These are phyloP conservation scores for Drosophila lutescens DNA, from an alignment of 2,888 invertebrate species.

Conservation along the genomic window DNA sequence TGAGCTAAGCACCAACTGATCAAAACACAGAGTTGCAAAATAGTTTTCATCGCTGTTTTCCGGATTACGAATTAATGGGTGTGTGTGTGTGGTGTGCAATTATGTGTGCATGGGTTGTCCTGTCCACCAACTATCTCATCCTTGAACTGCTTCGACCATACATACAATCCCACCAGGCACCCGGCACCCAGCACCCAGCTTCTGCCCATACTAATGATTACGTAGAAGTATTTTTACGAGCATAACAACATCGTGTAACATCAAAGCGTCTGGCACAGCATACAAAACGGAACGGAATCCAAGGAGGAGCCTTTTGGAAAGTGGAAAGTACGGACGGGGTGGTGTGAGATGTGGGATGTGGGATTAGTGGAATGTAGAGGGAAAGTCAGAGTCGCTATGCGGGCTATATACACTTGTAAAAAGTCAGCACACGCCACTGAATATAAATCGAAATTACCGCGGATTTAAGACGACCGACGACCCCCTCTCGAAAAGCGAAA, in stretches of 20 bases:
- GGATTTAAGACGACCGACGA: no score
- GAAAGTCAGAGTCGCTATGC: background rate
- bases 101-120: constrained; percentile 11
- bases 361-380: constrained; percentile 1
- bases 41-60: constrained; percentile 8
- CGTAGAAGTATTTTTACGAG: constrained; percentile 70
- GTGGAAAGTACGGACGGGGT: background rate
- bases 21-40: constrained; percentile 6
- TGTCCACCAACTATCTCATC: constrained; percentile 19
- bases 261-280: constrained; percentile 59
- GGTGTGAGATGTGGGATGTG: background rate
- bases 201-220: constrained; percentile 40
- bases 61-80: constrained; percentile 25
- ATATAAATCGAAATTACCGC: constrained; percentile 3
- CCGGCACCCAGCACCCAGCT: background rate
- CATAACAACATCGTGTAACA: constrained; percentile 74
- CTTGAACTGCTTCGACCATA: constrained; percentile 6
- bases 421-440: background rate
- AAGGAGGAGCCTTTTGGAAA: constrained; percentile 2
- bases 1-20: background rate
- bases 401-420: constrained; percentile 1
- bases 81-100: constrained; percentile 18
- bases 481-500: no score
- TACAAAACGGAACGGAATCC: constrained; percentile 25
- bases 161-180: background rate